Evolutionary conservation across 2,797 vertebrate species (phyloP).

Genomic region (Acanthis flammea): DNA sequence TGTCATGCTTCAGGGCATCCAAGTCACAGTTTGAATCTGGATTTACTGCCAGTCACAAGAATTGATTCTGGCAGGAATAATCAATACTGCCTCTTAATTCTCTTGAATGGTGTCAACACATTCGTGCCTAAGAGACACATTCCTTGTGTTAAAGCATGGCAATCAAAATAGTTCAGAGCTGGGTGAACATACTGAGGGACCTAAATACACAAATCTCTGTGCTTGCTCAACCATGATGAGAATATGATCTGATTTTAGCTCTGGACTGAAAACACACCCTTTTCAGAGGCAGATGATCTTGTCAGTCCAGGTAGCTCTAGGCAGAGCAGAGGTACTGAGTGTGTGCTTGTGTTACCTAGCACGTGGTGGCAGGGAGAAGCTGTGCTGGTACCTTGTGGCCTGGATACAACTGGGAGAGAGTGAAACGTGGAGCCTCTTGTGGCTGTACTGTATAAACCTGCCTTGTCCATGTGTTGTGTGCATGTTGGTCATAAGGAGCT

Average conservation of each 20-base stretch:
- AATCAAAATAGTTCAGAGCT: not conserved
- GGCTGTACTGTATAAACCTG: not conserved
- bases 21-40: not conserved
- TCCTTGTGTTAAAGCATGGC: not conserved
- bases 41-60: not conserved
- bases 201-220: not conserved
- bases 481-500: not conserved
- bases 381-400: not conserved
- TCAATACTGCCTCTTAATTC: not conserved
- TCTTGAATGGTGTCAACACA: not conserved
- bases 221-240: not conserved
- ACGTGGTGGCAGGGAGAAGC: fast-evolving
- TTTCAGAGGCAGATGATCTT: not conserved
- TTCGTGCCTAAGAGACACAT: not conserved
- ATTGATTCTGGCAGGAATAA: not conserved
- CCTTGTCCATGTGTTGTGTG: not conserved
- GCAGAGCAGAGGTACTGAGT: not conserved
- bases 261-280: not conserved
- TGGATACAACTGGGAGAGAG: not conserved
- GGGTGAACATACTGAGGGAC: not conserved
- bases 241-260: not conserved
- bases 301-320: not conserved
- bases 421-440: not conserved
- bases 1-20: not conserved
- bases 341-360: not conserved